Evolutionary conservation across 2,888 invertebrate species (phyloP).

Genomic region (Ornithoptera alexandrae): DNA sequence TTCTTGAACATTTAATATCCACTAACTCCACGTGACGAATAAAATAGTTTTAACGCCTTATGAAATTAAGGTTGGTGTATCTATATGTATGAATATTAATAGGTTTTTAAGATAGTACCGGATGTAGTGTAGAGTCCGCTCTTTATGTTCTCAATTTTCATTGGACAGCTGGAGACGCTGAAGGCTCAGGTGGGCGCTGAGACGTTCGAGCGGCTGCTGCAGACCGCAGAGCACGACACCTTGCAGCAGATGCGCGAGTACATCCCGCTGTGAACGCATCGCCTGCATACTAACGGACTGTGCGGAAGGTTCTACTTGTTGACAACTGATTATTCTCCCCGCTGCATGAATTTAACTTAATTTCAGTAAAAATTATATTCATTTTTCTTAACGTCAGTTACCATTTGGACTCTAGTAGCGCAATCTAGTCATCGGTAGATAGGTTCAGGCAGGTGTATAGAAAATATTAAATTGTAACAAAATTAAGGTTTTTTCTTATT

Average conservation of each 20-base stretch:
- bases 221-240: slow-evolving; percentile 86
- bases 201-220: slow-evolving; percentile 86
- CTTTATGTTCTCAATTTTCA: too few species aligned
- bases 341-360: background rate
- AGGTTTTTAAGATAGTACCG: too few species aligned
- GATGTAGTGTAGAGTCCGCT: too few species aligned
- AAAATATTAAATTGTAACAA: too few species aligned
- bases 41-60: too few species aligned
- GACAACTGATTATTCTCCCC: background rate
- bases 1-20: too few species aligned
- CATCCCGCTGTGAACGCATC: slow-evolving; percentile 58
- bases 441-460: too few species aligned
- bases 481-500: too few species aligned
- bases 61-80: too few species aligned
- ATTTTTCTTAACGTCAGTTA: background rate
- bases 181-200: slow-evolving; percentile 87
- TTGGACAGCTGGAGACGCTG: slow-evolving; percentile 82
- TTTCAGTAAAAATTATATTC: background rate
- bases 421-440: slow-evolving; percentile 1
- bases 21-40: too few species aligned
- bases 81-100: too few species aligned
- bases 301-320: slow-evolving; percentile 3
- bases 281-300: slow-evolving; percentile 1
- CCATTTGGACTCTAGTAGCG: background rate
- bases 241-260: slow-evolving; percentile 85